Percentiles rank a stretch among this genome's conserved stretches.
phyloP scores from a whole-genome alignment of 1,140 invertebrate species.

The Megalonaias nervosa region DNA sequence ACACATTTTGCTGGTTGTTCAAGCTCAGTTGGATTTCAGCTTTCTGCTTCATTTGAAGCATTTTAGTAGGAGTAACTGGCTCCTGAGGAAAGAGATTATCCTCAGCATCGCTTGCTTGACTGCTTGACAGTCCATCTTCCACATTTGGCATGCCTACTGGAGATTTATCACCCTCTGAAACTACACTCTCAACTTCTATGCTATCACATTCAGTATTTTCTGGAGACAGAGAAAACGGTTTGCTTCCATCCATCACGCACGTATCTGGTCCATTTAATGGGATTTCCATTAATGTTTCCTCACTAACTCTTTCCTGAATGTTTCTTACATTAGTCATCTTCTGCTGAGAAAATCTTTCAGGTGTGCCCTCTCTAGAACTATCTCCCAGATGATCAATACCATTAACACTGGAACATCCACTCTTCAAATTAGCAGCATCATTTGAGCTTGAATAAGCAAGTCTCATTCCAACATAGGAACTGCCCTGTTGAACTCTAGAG shows the following conservation, averaged over 20 bases:
- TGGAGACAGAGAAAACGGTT: slow-evolving; percentile 90
- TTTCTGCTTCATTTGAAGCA: slow-evolving; percentile 60
- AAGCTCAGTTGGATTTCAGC: slow-evolving; percentile 56
- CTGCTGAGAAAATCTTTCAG: slow-evolving; percentile 32
- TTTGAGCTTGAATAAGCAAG: slow-evolving; percentile 75
- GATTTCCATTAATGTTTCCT: slow-evolving; percentile 67
- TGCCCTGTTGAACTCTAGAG: slow-evolving; percentile 81
- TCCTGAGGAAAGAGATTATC: slow-evolving; percentile 76
- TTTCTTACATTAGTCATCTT: slow-evolving; percentile 22
- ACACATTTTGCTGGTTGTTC: slow-evolving; percentile 30
- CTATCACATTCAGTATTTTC: slow-evolving; percentile 97
- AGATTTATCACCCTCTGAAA: slow-evolving; percentile 71
- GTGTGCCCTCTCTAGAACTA: slow-evolving; percentile 53
- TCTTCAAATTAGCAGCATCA: slow-evolving; percentile 26
- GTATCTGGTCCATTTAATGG: slow-evolving; percentile 61
- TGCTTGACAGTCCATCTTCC: slow-evolving; percentile 90
- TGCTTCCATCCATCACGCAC: slow-evolving; percentile 35
- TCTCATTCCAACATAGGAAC: slow-evolving; percentile 86
- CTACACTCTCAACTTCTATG: slow-evolving; percentile 85
- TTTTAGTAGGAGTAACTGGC: slow-evolving; percentile 57
- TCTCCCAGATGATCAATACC: slow-evolving; percentile 43
- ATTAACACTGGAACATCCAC: slow-evolving; percentile 5
- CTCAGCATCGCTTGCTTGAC: slow-evolving; percentile 92
- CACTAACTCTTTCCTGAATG: slow-evolving; percentile 45
- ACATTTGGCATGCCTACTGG: slow-evolving; percentile 89